A percentile compares a stretch with the other conserved stretches of the same genome.
Conservation (phyloP, 2,797 vertebrate species). For the Acipenser transmontanus region DNA sequence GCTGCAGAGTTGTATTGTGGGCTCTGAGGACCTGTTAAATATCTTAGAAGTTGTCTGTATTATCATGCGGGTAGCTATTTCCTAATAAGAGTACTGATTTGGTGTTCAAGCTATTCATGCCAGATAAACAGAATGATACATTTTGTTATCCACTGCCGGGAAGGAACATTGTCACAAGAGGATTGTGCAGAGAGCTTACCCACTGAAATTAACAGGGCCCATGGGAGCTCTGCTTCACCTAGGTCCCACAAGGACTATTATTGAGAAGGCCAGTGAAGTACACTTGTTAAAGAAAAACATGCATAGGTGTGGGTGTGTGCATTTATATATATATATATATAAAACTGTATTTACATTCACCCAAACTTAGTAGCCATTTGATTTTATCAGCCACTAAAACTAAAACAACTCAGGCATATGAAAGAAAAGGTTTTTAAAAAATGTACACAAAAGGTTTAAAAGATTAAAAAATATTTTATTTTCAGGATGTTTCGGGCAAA, state of each 20-base stretch:
- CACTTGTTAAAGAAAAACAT: constrained; percentile 58
- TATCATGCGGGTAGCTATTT: constrained; percentile 29
- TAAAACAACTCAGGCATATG: too few relatives aligned
- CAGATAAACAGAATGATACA: constrained; percentile 30
- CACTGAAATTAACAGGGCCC: constrained; percentile 69
- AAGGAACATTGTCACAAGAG: constrained; percentile 27
- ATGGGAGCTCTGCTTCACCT: constrained; percentile 49
- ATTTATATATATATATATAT: neutral
- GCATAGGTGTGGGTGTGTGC: neutral
- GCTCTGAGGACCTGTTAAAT: constrained; percentile 18
- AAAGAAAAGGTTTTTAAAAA: too few relatives aligned
- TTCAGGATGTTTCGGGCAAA: too few relatives aligned
- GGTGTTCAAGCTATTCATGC: constrained; percentile 31
- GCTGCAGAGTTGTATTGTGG: constrained; percentile 5
- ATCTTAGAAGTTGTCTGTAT: constrained; percentile 28
- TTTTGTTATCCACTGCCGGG: constrained; percentile 24
- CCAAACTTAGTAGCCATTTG: too few relatives aligned
- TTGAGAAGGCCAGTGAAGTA: constrained; percentile 46
- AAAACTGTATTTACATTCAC: too few relatives aligned
- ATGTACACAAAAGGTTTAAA: too few relatives aligned
- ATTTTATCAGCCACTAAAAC: too few relatives aligned
- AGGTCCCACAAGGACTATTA: constrained; percentile 62
- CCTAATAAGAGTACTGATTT: constrained; percentile 29
- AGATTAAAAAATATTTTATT: too few relatives aligned
- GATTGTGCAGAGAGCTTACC: constrained; percentile 39